phyloP scores from a whole-genome alignment of 2,888 invertebrate genomes.

The Lottia scabra region DNA sequence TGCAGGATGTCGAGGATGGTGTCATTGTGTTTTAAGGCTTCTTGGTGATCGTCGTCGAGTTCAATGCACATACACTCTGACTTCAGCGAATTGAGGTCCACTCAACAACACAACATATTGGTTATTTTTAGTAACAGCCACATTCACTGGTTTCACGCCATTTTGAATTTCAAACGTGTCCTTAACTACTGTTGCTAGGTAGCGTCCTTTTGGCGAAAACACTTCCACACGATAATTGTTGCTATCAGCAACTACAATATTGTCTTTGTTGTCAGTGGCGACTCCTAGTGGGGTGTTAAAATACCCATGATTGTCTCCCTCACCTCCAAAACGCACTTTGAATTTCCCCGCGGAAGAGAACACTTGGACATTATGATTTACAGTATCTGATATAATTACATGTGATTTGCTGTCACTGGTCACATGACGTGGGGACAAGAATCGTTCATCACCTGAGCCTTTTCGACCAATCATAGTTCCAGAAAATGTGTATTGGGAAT shows the following conservation, averaged over 20 bases:
- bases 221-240: constrained; percentile 60
- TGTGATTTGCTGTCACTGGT: constrained; percentile 50
- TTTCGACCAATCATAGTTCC: constrained; percentile 54
- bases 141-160: constrained; percentile 53
- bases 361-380: constrained; percentile 54
- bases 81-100: constrained; percentile 61
- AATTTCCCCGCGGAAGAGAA: constrained; percentile 54
- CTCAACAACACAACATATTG: constrained; percentile 49
- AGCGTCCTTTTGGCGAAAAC: constrained; percentile 50
- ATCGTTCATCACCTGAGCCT: constrained; percentile 54
- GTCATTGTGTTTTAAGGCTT: too few species aligned
- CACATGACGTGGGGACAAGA: constrained; percentile 51
- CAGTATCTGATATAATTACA: constrained; percentile 58
- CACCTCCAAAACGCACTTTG: constrained; percentile 48
- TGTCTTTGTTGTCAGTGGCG: constrained; percentile 49
- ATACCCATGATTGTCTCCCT: constrained; percentile 44
- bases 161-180: constrained; percentile 49
- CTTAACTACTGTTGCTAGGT: constrained; percentile 42
- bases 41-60: too few species aligned
- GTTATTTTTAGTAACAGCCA: constrained; percentile 50
- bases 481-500: constrained; percentile 52
- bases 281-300: constrained; percentile 57
- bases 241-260: constrained; percentile 61
- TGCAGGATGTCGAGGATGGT: too few species aligned
- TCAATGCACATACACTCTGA: constrained; percentile 41